phyloP scores from a whole-genome alignment of 1,140 invertebrate genomes.

The Tribolium madens region DNA sequence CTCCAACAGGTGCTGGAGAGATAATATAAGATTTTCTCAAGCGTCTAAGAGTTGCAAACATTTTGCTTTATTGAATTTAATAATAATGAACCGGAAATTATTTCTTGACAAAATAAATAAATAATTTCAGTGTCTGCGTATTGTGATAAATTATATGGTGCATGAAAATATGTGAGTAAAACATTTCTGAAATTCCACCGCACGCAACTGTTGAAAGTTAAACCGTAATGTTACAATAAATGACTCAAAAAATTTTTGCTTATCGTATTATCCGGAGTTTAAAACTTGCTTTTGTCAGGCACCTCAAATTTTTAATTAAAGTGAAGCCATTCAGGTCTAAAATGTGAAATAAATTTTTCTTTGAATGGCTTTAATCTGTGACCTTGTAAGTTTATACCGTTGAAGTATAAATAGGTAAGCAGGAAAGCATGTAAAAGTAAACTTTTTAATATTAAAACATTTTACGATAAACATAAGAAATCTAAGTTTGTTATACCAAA shows the following conservation, averaged over 20 bases:
- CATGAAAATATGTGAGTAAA: neutral
- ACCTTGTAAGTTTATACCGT: neutral
- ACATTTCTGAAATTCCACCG: neutral
- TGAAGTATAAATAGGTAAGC: neutral
- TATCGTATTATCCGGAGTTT: neutral
- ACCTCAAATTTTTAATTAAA: neutral
- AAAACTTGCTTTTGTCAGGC: neutral
- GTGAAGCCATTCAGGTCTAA: neutral
- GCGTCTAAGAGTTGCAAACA: neutral
- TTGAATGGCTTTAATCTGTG: neutral
- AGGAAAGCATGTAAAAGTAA: neutral
- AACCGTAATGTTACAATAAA: neutral
- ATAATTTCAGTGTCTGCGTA: neutral
- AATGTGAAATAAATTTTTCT: neutral
- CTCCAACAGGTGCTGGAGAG: neutral
- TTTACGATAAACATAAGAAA: neutral
- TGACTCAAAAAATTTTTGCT: neutral
- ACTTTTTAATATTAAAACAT: neutral
- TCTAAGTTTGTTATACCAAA: neutral
- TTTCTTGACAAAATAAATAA: neutral
- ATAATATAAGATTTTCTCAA: neutral
- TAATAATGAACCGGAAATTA: neutral
- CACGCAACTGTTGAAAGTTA: neutral
- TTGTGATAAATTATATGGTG: neutral
- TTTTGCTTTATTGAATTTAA: neutral